These are phyloP conservation scores for Tangachromis dhanisi DNA, from an alignment of 2,113 vertebrate species.

Conservation along the genomic window DNA sequence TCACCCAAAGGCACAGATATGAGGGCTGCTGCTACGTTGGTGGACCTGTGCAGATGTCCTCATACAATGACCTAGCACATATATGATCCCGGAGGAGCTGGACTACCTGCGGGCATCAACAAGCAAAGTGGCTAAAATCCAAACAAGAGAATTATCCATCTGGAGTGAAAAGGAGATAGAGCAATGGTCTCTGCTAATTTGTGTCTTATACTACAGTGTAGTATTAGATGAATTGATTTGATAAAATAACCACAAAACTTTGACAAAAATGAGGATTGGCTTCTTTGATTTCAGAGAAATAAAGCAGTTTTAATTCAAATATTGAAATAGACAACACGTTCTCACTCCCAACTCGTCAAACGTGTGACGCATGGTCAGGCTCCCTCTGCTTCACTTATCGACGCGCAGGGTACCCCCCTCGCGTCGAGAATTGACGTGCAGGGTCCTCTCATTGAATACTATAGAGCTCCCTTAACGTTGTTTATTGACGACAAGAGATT, in stretches of 20 bases:
- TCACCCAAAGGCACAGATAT: not conserved
- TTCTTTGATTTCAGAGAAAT: not conserved
- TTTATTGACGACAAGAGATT: too few species aligned
- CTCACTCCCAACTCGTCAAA: too few species aligned
- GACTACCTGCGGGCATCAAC: not conserved
- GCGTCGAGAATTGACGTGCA: too few species aligned
- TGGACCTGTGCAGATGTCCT: not conserved
- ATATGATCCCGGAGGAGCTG: not conserved
- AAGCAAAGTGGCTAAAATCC: not conserved
- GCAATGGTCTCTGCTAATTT: not conserved
- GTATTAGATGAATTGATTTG: not conserved
- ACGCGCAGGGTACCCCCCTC: too few species aligned
- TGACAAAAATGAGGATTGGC: not conserved
- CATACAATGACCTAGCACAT: not conserved
- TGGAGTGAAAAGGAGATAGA: not conserved
- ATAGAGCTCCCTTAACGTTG: too few species aligned
- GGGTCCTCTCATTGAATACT: too few species aligned
- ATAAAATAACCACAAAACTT: not conserved
- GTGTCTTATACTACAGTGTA: not conserved
- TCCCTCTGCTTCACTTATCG: too few species aligned
- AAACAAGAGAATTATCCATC: not conserved
- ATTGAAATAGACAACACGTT: not conserved
- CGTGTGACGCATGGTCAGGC: too few species aligned
- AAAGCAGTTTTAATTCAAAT: not conserved
- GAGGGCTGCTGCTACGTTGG: not conserved